A percentile compares a stretch with the other conserved stretches of the same genome.
These are phyloP conservation scores for Physella acuta DNA, from an alignment of 1,140 invertebrate species.

Conservation along the genomic window DNA sequence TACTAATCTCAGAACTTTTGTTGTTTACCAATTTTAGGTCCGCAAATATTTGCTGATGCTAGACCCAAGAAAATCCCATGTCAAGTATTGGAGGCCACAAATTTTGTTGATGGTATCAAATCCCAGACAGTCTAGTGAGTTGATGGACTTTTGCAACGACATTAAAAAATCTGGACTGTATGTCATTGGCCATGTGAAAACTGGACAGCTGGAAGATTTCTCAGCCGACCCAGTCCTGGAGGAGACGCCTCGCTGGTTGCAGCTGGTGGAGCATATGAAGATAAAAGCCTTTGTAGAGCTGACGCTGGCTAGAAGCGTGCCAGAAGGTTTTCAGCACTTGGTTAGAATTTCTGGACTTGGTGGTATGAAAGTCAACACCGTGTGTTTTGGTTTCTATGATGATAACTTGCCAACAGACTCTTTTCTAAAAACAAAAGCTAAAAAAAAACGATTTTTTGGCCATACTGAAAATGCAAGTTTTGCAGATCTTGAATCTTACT, in stretches of 20 bases:
- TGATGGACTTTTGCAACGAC: constrained; percentile 98
- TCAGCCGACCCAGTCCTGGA: constrained; percentile 58
- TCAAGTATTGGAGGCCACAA: constrained; percentile 99
- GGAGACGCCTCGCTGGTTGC: constrained; percentile 82
- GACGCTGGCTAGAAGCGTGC: constrained; percentile 80
- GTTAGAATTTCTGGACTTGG: constrained; percentile 90
- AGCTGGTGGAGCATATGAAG: constrained; percentile 80
- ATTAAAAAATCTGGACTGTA: constrained; percentile 97
- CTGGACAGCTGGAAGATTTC: constrained; percentile 52
- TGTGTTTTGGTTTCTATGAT: constrained; percentile 79
- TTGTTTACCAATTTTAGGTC: constrained; percentile 65
- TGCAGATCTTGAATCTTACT: constrained; percentile 34
- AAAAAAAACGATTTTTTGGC: constrained; percentile 34
- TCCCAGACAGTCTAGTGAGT: constrained; percentile 82
- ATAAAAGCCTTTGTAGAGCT: constrained; percentile 97
- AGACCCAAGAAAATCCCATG: constrained; percentile 94
- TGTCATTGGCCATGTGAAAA: constrained; percentile 88
- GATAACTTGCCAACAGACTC: constrained; percentile 42
- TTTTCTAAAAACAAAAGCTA: constrained; percentile 31
- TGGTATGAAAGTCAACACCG: constrained; percentile 98
- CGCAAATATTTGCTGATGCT: constrained; percentile 94
- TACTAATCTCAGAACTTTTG: too few species aligned
- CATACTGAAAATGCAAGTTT: constrained; percentile 22
- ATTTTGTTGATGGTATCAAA: constrained; percentile 90
- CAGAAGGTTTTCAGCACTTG: constrained; percentile 89